Conservation (phyloP, 2,113 vertebrate genomes). For the Casuarius casuarius region DNA sequence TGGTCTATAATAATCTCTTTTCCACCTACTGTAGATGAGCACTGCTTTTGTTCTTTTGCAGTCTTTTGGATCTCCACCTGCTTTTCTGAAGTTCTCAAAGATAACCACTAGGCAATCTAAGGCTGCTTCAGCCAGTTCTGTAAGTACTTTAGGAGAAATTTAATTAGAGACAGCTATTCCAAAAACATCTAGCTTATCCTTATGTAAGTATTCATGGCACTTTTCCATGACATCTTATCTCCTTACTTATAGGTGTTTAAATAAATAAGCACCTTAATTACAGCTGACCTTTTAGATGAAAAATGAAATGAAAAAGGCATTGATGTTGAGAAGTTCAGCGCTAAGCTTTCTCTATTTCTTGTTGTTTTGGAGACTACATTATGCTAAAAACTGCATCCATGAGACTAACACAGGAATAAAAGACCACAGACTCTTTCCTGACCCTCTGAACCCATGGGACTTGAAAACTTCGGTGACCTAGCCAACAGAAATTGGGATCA, state of each 20-base stretch:
- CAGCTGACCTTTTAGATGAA: slow-evolving; percentile 61
- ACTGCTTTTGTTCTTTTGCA: neutral
- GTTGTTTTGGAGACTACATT: neutral
- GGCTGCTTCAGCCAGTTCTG: neutral
- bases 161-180: neutral
- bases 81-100: neutral
- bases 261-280: slow-evolving; percentile 63
- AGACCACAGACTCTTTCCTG: neutral
- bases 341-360: neutral
- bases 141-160: neutral
- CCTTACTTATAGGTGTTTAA: slow-evolving; percentile 56
- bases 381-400: neutral
- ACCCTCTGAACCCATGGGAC: neutral
- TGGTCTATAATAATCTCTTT: neutral
- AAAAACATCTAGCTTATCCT: slow-evolving; percentile 40
- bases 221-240: slow-evolving; percentile 1
- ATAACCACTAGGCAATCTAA: neutral
- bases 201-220: neutral
- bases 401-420: neutral
- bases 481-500: neutral
- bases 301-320: slow-evolving; percentile 35
- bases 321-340: slow-evolving; percentile 6
- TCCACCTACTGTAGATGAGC: neutral
- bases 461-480: neutral
- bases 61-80: neutral